Evolutionary conservation across 2,797 vertebrate species (phyloP).

Genomic region (Morus bassanus): DNA sequence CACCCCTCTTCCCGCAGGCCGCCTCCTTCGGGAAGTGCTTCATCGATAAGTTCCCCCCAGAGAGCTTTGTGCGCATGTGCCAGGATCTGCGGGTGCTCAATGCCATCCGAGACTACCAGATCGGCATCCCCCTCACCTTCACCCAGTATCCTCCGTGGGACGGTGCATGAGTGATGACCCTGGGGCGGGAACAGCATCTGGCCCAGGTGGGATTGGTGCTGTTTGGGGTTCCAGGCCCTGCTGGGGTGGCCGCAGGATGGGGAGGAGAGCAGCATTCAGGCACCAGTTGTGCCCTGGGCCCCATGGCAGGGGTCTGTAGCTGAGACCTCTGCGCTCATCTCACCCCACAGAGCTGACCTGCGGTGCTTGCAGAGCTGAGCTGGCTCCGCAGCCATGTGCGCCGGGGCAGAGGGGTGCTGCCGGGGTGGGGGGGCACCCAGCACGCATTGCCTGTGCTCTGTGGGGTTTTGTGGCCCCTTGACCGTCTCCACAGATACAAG

Average conservation of each 20-base stretch:
- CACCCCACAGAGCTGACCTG: neutral
- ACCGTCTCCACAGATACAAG: constrained; percentile 81
- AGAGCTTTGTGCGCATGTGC: constrained; percentile 87
- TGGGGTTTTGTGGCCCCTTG: neutral
- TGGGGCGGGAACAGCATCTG: neutral
- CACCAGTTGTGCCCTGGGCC: neutral
- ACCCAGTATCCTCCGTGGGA: constrained; percentile 82
- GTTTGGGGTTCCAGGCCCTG: neutral
- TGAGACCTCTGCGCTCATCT: neutral
- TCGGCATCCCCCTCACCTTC: constrained; percentile 91
- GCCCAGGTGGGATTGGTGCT: neutral
- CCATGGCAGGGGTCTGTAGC: neutral
- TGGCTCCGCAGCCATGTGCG: accelerated
- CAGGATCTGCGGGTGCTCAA: constrained; percentile 91
- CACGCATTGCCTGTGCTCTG: accelerated
- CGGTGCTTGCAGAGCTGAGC: neutral
- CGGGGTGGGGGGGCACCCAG: neutral
- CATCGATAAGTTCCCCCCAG: constrained; percentile 88
- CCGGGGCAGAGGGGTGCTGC: neutral
- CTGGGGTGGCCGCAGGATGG: accelerated
- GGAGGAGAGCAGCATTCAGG: accelerated
- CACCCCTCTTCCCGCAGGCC: constrained; percentile 69
- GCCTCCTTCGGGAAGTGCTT: constrained; percentile 97
- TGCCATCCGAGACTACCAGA: constrained; percentile 84
- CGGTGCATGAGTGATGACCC: accelerated